A percentile compares a stretch with the other conserved stretches of the same genome.
Conservation (phyloP, 1,140 invertebrate species). For the Hylaeus anthracinus region DNA sequence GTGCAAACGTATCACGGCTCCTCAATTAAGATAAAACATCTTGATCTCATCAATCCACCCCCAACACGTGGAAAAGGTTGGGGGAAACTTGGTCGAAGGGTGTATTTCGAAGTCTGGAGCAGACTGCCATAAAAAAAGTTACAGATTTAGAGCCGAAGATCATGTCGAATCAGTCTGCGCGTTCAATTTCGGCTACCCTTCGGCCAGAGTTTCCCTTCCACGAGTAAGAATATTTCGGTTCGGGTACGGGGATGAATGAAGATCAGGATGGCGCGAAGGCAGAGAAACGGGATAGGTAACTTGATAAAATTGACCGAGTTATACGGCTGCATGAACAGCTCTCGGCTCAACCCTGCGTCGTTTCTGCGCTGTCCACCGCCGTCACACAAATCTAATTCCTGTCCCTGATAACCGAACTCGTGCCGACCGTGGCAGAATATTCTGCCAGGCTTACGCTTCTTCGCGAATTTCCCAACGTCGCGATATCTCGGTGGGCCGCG, state of each 20-base stretch:
- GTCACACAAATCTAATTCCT: slow-evolving; percentile 63
- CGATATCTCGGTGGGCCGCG: neutral
- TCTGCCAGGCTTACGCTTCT: slow-evolving; percentile 34
- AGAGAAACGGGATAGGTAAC: slow-evolving; percentile 52
- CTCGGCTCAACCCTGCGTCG: neutral
- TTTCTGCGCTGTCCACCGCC: slow-evolving; percentile 44
- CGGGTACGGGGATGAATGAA: slow-evolving; percentile 38
- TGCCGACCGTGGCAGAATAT: slow-evolving; percentile 52
- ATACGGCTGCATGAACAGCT: slow-evolving; percentile 43
- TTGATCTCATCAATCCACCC: no score
- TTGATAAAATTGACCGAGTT: slow-evolving; percentile 66
- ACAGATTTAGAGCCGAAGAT: neutral
- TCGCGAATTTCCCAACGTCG: slow-evolving; percentile 28
- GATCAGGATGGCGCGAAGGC: slow-evolving; percentile 50
- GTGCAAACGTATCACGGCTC: no score
- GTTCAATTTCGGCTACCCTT: neutral
- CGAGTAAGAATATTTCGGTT: slow-evolving; percentile 17
- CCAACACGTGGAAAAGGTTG: no score
- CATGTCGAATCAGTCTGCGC: neutral
- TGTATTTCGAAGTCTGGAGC: neutral
- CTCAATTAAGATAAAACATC: no score
- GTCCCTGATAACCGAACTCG: slow-evolving; percentile 55
- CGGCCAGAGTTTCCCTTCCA: neutral
- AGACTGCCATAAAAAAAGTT: no score
- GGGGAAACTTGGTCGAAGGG: no score